phyloP scores from a whole-genome alignment of 2,888 invertebrate species.

The Oasisia sp. region DNA sequence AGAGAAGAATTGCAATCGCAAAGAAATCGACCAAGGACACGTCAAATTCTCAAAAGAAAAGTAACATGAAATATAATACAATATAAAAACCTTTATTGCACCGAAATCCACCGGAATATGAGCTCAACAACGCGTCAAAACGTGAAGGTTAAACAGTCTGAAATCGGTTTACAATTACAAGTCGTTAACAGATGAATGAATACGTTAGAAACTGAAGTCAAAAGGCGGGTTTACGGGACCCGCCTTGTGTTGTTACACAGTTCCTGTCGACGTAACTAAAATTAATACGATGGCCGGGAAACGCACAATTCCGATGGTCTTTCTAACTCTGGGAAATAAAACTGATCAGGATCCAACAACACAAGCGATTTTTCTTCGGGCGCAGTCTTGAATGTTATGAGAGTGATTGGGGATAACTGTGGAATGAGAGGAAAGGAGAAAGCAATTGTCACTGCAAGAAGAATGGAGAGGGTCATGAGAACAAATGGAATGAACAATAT shows the following conservation, averaged over 20 bases:
- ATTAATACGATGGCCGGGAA: too few relatives aligned
- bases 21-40: background rate
- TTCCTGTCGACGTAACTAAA: background rate
- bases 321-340: too few relatives aligned
- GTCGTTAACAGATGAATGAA: background rate
- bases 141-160: background rate
- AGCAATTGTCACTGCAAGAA: too few relatives aligned
- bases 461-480: too few relatives aligned
- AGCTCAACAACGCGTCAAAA: background rate
- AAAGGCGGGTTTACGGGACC: background rate
- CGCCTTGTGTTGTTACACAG: background rate
- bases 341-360: too few relatives aligned
- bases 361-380: too few relatives aligned
- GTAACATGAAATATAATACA: background rate
- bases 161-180: background rate
- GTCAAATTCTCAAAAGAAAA: background rate
- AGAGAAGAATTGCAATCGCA: background rate
- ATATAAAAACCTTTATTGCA: background rate
- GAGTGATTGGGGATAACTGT: too few relatives aligned
- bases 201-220: background rate
- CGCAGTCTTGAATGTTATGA: too few relatives aligned
- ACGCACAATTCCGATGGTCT: too few relatives aligned
- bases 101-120: background rate
- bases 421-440: too few relatives aligned
- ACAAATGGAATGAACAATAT: too few relatives aligned